Evolutionary conservation across 2,113 vertebrate species (phyloP).

Genomic region (Cynocephalus volans): DNA sequence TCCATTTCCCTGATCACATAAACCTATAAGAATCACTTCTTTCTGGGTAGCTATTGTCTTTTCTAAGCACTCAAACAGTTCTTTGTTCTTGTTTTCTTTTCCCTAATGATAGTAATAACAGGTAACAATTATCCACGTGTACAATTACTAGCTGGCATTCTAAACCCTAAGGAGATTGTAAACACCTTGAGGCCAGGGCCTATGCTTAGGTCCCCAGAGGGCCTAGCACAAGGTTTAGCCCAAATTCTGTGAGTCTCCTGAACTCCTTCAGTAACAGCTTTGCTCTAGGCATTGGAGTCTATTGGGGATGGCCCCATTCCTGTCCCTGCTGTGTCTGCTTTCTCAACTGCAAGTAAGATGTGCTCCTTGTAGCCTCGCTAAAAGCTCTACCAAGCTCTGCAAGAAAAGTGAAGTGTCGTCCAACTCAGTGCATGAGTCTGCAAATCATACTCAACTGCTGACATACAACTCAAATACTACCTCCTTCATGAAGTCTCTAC

Average conservation of each 20-base stretch:
- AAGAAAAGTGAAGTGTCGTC: not conserved
- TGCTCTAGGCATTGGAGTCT: not conserved
- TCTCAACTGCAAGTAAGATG: not conserved
- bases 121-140: not conserved
- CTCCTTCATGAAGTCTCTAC: not conserved
- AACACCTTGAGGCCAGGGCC: not conserved
- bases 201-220: not conserved
- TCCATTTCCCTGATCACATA: not conserved
- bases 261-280: not conserved
- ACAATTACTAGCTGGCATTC: not conserved
- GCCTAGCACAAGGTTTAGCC: not conserved
- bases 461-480: not conserved
- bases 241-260: not conserved
- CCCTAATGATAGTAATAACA: not conserved
- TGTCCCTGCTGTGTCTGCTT: not conserved
- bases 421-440: not conserved
- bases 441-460: not conserved
- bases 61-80: not conserved
- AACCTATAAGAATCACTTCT: not conserved
- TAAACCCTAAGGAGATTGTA: not conserved
- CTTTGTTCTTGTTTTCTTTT: not conserved
- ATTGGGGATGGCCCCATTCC: not conserved
- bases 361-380: not conserved
- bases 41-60: not conserved
- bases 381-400: not conserved